Evolutionary conservation across 1,140 invertebrate species (phyloP), one percentile per base, ranked within the genome.

Genomic region (Heliconius congener): DNA sequence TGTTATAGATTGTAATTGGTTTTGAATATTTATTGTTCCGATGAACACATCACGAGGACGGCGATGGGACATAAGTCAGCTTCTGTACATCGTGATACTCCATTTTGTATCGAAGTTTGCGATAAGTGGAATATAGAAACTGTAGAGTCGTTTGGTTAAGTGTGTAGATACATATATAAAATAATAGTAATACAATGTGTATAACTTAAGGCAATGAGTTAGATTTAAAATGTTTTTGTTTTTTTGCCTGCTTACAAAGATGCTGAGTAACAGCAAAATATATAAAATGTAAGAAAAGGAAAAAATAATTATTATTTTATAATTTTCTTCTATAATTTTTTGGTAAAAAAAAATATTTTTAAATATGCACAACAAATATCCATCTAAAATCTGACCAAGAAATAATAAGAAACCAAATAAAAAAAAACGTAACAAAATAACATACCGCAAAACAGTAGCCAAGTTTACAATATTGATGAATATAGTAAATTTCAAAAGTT

Each of bases 51-150:
- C 92, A 92, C 86, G 77, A 80, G 84, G 82, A 86, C 85, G 83
- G 74, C 82, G 85, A 83, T 85, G 81, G 87, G 88, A 92, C 90
- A 90, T 93, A 93, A 94, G 86, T 94, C 89, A 92, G 88, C 91
- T 92, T 83, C 91, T 89, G 90, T 91, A 85, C 84, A 90, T 90
- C 88, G 88, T 91, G 90, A 90, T 92, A 86, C 87, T 90, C 91
- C 90, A 93, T 93, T 92, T 94, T 91, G 92, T 94, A 94, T 93
- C 89, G 85, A 82, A 75, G 86, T 86, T 88, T 86, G 83, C 88
- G 92, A 94, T 93, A 93, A 93, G 87, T 91, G 86, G 81, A 77
- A 79, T 80, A 30, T 6, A 75, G 34, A 73, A 70, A 34, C 19
- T 6, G 39, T 88, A 80, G 88, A 93, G 88, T 71, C 8, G 13